Evolutionary conservation across 2,113 vertebrate genomes (phyloP).

Genomic region (Petrocephalus zakoni): DNA sequence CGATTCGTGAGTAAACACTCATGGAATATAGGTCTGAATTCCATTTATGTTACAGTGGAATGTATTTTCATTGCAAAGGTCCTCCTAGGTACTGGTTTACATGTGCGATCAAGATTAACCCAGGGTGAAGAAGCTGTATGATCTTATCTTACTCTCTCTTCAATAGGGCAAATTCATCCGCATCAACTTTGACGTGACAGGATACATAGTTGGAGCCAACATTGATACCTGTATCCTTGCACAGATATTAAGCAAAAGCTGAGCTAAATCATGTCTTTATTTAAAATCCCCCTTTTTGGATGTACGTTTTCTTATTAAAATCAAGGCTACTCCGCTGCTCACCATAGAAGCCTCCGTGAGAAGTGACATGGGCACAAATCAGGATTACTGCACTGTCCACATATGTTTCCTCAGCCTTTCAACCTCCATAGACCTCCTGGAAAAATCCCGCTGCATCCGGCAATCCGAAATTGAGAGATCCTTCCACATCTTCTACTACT

Average conservation of each 20-base stretch:
- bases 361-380: neutral
- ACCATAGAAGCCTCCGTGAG: neutral
- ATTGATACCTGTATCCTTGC: conserved; percentile 96
- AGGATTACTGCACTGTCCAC: neutral
- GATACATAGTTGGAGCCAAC: conserved; percentile 80
- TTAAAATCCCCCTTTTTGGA: neutral
- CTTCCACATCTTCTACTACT: conserved; percentile 96
- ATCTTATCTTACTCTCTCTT: conserved; percentile 3
- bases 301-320: neutral
- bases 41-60: neutral
- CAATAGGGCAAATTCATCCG: conserved; percentile 72
- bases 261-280: neutral
- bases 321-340: neutral
- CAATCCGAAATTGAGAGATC: conserved; percentile 86
- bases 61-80: neutral
- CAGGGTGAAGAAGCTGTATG: neutral
- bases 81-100: neutral
- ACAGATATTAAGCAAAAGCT: neutral
- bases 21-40: neutral
- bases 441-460: conserved; percentile 92
- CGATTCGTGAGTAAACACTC: conserved; percentile 77
- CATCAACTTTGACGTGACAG: conserved; percentile 33
- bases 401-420: conserved; percentile 29
- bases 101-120: neutral
- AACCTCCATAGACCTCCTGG: conserved; percentile 74